Base-by-base conservation (phyloP, 2,888 invertebrate species). In the Microctonus brassicae region DNA sequence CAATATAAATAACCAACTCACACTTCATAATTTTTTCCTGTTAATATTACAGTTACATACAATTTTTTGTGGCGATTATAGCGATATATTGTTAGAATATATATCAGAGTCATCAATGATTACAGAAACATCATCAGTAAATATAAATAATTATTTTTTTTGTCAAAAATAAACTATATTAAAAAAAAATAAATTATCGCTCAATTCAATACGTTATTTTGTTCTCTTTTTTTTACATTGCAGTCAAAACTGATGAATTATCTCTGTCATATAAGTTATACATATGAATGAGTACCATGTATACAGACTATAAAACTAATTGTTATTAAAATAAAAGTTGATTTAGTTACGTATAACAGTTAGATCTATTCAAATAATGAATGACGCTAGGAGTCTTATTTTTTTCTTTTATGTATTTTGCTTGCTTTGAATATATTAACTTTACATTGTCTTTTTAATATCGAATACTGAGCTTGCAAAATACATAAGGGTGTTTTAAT, bases 391-490 rank as follows among this genome's bases (percentile, higher is more conserved):
- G 20, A 20, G 47, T 9, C 47, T n/a, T 47, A 1, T 17, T n/a
- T 6, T 47, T 17, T 47, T 17, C 47, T 5, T 29, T 29, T 29
- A 29, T 29, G n/a, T n/a, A 39, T 39, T 39, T 39, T 39, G 39
- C 13, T 39, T n/a, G 39, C 53, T 55, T 55, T 13, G 53, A 17
- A 22, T 22, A 55, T 24, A 68, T 22, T 71, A 42, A 66, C 26
- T 67, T 70, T 66, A 70, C 72, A 75, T 75, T 75, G 70, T 72
- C 75, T 68, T 67, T 39, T 73, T 60, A 67, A 61, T 47, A 67
- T 72, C 61, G 52, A 69, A 69, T 62, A 67, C 26, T 71, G 66
- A 7, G 69, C 47, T 53, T 29, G 69, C 57, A 34, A 72, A 33
- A 29, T 68, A 11, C 26, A 58, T 39, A 60, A 55, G 42, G 39